Base-by-base conservation (phyloP, 2,113 vertebrate genomes). In the Rhinoptilus africanus region DNA sequence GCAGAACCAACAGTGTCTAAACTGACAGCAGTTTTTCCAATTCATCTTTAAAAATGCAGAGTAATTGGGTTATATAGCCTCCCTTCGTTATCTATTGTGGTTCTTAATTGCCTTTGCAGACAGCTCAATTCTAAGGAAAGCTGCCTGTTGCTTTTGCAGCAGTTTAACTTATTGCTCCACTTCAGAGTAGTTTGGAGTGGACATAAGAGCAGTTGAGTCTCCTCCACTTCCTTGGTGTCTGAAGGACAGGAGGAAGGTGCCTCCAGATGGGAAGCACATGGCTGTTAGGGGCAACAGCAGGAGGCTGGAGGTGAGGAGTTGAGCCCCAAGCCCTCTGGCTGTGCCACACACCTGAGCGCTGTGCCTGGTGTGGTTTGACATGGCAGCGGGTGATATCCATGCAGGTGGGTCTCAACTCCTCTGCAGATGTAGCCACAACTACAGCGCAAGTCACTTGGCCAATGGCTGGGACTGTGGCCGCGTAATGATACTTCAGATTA, bases 401-500 rank as follows among this genome's bases (percentile, higher is more conserved):
- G 30, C 64, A 9, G 21, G 21, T 32, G 41, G 17, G 26, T 18
- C 41, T 41, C 1, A 1, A 27, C 30, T 56, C 27, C 27, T 34
- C 12, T 28, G 32, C 32, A 8, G 15, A 9, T 24, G 10, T 2
- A 34, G 22, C 32, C 66, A 66, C 27, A 51, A 8, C 27, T 4
- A 2, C 12, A 34, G 35, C 0, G 0, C 26, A 16, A 20, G 35
- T 27, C 37, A 59, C 7, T 27, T 8, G 35, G 20, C 37, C n/a
- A 21, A 3, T 19, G 48, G 3, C 68, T 66, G 82, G 10, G 34
- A 11, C 41, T 35, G 39, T 1, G 2, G 17, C 37, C 45, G 27
- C 3, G 7, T 35, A 35, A 32, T 4, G 27, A 9, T 27, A 21
- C 21, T 45, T 85, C 67, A 17, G 41, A 41, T 41, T 71, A 47